phyloP scores from a whole-genome alignment of 2,797 vertebrate genomes.

The Trachops cirrhosus region DNA sequence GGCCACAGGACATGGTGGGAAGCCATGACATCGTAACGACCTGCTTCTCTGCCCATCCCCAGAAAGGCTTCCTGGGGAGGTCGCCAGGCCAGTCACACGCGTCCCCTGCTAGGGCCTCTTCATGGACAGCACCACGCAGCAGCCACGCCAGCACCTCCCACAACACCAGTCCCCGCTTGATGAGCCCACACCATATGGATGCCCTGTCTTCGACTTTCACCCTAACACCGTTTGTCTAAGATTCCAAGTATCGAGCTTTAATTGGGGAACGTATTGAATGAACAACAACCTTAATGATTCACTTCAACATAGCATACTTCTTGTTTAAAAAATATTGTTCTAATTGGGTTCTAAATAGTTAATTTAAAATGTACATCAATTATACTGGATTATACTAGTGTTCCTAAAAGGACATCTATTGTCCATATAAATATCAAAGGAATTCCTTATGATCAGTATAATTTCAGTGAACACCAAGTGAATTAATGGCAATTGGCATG shows the following conservation, averaged over 20 bases:
- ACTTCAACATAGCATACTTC: slow-evolving; percentile 5
- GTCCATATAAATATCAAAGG: slow-evolving; percentile 60
- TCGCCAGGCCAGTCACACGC: no score
- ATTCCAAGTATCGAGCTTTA: neutral
- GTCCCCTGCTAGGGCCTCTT: neutral
- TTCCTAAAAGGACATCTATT: slow-evolving; percentile 54
- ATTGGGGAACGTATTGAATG: neutral
- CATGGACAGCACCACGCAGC: neutral
- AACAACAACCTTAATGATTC: neutral
- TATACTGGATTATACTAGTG: slow-evolving; percentile 66
- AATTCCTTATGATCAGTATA: slow-evolving; percentile 66
- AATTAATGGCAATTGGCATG: slow-evolving; percentile 59
- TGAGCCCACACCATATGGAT: neutral
- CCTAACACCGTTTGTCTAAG: slow-evolving; percentile 27
- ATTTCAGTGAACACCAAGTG: slow-evolving; percentile 67
- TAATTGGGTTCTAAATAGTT: slow-evolving; percentile 52
- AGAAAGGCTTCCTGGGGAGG: accelerated
- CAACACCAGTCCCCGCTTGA: neutral
- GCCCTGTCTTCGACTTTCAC: neutral
- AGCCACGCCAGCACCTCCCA: neutral
- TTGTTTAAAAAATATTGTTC: slow-evolving; percentile 23
- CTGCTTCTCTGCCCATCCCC: neutral
- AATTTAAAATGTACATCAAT: slow-evolving; percentile 69
- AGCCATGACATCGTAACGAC: neutral
- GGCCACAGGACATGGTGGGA: neutral